phyloP scores from a whole-genome alignment of 1,140 invertebrate genomes.

The Scaptodrosophila lebanonensis region DNA sequence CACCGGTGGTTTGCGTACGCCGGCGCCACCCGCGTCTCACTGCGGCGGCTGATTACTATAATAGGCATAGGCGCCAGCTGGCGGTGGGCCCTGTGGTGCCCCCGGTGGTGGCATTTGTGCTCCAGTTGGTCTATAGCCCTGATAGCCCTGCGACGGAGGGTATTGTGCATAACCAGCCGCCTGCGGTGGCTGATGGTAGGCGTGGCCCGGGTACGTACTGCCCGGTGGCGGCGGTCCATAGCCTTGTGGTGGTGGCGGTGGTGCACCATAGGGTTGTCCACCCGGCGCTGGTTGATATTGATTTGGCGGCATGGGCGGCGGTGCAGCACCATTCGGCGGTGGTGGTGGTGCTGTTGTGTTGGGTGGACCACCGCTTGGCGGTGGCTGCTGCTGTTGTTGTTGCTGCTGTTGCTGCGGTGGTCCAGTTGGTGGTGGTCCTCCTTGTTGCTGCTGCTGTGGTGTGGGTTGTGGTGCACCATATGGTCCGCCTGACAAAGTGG shows the following conservation, averaged over 20 bases:
- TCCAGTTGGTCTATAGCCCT: conserved; percentile 65
- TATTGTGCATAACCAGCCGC: conserved; percentile 70
- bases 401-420: conserved; percentile 38
- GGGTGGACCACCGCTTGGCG: conserved; percentile 43
- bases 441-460: conserved; percentile 41
- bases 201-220: conserved; percentile 68
- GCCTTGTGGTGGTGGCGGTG: conserved; percentile 57
- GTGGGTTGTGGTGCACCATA: conserved; percentile 39
- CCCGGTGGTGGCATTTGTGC: conserved; percentile 76
- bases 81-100: conserved; percentile 70
- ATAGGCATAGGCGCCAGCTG: conserved; percentile 73
- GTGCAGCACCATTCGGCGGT: conserved; percentile 60
- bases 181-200: conserved; percentile 70
- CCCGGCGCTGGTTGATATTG: conserved; percentile 74
- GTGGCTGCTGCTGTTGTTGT: conserved; percentile 28
- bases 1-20: too few species aligned
- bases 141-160: conserved; percentile 71
- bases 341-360: conserved; percentile 50
- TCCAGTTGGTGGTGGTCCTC: conserved; percentile 41
- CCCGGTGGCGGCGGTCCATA: conserved; percentile 71
- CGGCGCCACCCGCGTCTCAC: conserved; percentile 27
- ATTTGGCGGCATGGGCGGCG: conserved; percentile 66
- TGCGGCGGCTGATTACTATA: conserved; percentile 71
- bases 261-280: conserved; percentile 65
- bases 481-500: conserved; percentile 32